Base-by-base conservation (phyloP, 2,888 invertebrate genomes). In the Thecophora atra region DNA sequence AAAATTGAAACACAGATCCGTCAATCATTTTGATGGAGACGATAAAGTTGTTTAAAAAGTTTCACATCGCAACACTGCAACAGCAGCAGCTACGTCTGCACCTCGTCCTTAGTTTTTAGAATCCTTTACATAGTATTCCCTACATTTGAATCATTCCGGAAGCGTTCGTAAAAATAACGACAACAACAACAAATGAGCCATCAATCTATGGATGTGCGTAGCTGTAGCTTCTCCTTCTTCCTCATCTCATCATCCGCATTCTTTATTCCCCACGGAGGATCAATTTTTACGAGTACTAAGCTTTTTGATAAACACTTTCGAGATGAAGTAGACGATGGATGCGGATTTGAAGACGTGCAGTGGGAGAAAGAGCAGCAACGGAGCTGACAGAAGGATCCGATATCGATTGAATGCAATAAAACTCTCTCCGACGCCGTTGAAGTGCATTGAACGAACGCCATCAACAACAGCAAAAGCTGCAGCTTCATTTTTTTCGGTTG, bases 201-300 rank as follows among this genome's bases (percentile, higher is more conserved):
- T 73, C 73, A 73, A 73, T 73, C 73, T 73, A 70, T 70, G 70
- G n/a, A 73, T 73, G 66, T 66, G 60, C 28, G 66, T 66, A 66
- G 60, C 47, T 60, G 26, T 47, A 47, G 47, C 37, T 37, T 37
- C 37, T 37, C 8, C 30, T 30, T 37, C 37, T 37, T 37, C 37
- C 2, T 6, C 37, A 1, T 37, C 37, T 37, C 44, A 19, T 71
- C 8, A 64, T 37, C 44, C 15, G 6, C 47, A 64, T 69, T 56
- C 28, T 72, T 66, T 56, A 69, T 72, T 44, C 47, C 15, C 65
- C 13, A 62, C 37, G 42, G 21, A 47, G 47, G 8, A 37, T 37
- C 37, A 8, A 37, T 54, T 54, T 58, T 28, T 26, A 58, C 15
- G 58, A 28, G 58, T 11, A 28, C 3, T 24, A 56, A 54, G 21